These are phyloP conservation scores for Solea solea DNA, from an alignment of 2,113 vertebrate species.

Conservation along the genomic window DNA sequence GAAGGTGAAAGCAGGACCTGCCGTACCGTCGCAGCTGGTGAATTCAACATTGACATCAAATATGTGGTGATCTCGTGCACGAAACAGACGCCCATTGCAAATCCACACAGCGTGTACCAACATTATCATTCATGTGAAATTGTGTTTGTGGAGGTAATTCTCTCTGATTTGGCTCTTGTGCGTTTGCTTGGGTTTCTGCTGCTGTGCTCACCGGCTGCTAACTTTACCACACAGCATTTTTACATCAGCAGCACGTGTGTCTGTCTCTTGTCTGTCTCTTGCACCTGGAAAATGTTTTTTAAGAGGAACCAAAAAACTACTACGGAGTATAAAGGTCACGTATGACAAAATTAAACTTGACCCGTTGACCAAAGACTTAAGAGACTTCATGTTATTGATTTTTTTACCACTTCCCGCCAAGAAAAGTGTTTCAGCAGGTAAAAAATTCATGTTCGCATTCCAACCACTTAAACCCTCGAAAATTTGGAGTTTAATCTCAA, in stretches of 20 bases:
- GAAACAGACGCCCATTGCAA: neutral
- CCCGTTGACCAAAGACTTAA: too few relatives aligned
- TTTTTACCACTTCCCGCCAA: too few relatives aligned
- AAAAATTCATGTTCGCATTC: too few relatives aligned
- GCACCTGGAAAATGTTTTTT: neutral
- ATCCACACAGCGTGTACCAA: neutral
- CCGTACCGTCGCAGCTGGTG: neutral
- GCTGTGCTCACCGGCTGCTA: neutral
- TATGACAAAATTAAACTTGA: too few relatives aligned
- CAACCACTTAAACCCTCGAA: too few relatives aligned
- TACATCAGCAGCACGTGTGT: neutral
- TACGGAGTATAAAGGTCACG: too few relatives aligned
- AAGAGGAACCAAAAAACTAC: too few relatives aligned
- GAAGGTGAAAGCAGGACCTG: neutral
- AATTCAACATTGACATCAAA: neutral
- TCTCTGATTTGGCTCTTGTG: neutral
- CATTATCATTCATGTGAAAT: neutral
- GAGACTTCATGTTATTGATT: too few relatives aligned
- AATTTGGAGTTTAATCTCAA: too few relatives aligned
- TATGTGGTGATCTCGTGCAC: neutral
- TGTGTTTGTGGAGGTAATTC: neutral
- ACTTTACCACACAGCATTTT: neutral
- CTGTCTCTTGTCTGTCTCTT: neutral
- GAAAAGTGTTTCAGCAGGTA: too few relatives aligned
- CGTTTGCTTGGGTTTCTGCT: neutral